phyloP scores from a whole-genome alignment of 2,888 invertebrate genomes.

The Platycnemis pennipes region DNA sequence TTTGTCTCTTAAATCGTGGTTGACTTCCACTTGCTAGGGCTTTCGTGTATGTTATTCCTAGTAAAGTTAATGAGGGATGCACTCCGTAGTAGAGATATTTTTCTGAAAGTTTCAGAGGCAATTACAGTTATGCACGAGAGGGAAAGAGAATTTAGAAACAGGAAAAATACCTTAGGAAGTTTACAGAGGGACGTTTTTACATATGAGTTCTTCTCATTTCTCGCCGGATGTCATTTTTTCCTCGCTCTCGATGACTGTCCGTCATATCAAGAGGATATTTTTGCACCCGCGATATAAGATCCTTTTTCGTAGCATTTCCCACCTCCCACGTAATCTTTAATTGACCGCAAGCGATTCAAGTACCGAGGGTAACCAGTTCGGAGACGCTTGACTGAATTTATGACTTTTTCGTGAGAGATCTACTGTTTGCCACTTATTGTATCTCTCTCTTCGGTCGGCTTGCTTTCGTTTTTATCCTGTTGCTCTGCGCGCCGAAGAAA shows the following conservation, averaged over 20 bases:
- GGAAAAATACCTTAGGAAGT: too few species aligned
- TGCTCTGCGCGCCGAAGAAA: not conserved
- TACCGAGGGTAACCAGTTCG: not conserved
- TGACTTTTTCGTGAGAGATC: not conserved
- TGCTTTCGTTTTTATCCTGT: not conserved
- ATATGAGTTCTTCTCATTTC: not conserved
- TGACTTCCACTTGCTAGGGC: too few species aligned
- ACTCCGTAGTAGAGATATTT: too few species aligned
- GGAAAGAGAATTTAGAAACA: too few species aligned
- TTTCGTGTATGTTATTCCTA: too few species aligned
- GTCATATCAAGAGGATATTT: not conserved
- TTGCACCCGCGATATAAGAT: too few species aligned
- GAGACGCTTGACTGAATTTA: not conserved
- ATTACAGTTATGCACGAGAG: too few species aligned
- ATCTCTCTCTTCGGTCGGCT: not conserved
- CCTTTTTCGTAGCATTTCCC: not conserved
- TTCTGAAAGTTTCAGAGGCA: too few species aligned
- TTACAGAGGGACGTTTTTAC: too few species aligned
- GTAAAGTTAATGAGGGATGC: too few species aligned
- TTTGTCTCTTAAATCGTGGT: too few species aligned
- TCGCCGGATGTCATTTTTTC: not conserved
- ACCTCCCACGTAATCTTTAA: not conserved
- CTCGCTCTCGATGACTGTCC: not conserved
- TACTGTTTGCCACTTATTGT: not conserved
- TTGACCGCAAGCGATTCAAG: not conserved